Conservation (phyloP, 2,888 invertebrate species). For the Agrochola circellaris region DNA sequence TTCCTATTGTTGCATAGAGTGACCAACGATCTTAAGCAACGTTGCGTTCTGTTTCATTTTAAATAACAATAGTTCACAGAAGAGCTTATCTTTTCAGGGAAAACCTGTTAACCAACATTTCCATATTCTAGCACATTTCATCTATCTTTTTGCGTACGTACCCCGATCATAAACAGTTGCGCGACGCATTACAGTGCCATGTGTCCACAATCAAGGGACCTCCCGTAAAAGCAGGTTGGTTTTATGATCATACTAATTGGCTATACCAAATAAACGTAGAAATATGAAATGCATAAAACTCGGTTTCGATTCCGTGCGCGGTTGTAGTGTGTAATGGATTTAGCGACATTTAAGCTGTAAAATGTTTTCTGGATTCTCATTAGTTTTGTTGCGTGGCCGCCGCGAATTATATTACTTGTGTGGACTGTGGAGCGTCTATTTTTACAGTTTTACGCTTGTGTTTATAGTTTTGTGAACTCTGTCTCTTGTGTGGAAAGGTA, state of each 20-base stretch:
- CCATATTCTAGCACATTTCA: constrained; percentile 13
- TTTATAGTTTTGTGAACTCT: constrained; percentile 63
- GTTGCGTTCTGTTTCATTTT: constrained; percentile 49
- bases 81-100: constrained; percentile 24
- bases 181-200: constrained; percentile 64
- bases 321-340: constrained; percentile 71
- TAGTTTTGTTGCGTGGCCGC: constrained; percentile 57
- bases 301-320: constrained; percentile 56
- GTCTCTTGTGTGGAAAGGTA: constrained; percentile 39
- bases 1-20: constrained; percentile 35
- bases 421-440: constrained; percentile 46
- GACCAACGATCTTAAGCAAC: constrained; percentile 14
- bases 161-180: constrained; percentile 33
- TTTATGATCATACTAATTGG: constrained; percentile 87
- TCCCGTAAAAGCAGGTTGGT: constrained; percentile 79
- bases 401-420: constrained; percentile 58
- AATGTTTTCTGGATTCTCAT: constrained; percentile 58
- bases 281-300: constrained; percentile 79
- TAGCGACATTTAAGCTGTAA: constrained; percentile 69
- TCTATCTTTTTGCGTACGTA: constrained; percentile 38
- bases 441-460: constrained; percentile 44
- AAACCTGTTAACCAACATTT: constrained; percentile 6
- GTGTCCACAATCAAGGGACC: constrained; percentile 74
- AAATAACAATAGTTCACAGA: constrained; percentile 53
- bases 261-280: constrained; percentile 84